Evolutionary conservation across 2,888 invertebrate species (phyloP).

Genomic region (Hypercompe scribonia): DNA sequence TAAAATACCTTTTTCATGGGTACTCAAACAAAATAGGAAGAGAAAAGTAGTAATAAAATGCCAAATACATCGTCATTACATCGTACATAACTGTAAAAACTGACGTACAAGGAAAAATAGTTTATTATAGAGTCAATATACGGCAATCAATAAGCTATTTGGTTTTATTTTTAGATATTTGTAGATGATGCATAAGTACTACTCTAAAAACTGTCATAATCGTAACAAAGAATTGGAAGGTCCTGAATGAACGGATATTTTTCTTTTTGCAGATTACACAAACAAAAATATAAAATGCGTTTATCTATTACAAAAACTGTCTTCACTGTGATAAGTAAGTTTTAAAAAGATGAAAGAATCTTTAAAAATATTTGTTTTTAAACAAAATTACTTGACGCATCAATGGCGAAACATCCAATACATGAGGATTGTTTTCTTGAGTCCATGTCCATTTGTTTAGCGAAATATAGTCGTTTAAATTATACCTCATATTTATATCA

Average conservation of each 20-base stretch:
- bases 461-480: background rate
- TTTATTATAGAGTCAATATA: conserved; percentile 56
- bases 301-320: background rate
- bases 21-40: conserved; percentile 45
- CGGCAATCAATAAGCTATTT: conserved; percentile 38
- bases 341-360: background rate
- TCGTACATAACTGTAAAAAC: conserved; percentile 39
- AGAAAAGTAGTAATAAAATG: conserved; percentile 46
- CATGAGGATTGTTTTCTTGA: background rate
- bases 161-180: background rate
- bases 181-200: background rate
- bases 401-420: background rate
- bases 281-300: background rate
- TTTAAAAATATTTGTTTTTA: background rate
- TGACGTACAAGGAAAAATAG: conserved; percentile 48
- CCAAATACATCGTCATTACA: conserved; percentile 33
- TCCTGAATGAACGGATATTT: background rate
- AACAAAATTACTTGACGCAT: background rate
- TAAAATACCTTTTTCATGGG: conserved; percentile 22
- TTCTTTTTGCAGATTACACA: background rate
- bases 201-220: background rate
- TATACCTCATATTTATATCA: background rate
- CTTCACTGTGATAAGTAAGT: background rate
- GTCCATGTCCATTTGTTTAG: background rate
- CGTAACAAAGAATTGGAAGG: background rate